Evolutionary conservation across 2,888 invertebrate species (phyloP).

Genomic region (Cryptops parisi): DNA sequence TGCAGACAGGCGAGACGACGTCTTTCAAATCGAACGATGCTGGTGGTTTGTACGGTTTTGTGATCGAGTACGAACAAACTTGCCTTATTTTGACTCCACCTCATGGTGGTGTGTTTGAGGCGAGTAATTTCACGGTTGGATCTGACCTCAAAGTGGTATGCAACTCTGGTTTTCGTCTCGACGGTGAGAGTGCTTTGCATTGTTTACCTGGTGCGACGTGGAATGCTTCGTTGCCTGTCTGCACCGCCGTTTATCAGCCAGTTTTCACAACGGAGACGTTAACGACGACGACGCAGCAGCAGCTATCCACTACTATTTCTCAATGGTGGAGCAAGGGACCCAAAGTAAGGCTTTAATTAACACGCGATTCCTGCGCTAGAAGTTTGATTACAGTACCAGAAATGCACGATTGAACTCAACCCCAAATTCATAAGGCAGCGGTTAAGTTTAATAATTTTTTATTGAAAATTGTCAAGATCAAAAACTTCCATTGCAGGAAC

Average conservation of each 20-base stretch:
- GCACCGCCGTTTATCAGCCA: neutral
- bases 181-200: neutral
- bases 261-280: neutral
- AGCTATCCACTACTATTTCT: too few relatives aligned
- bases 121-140: neutral
- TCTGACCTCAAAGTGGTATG: neutral
- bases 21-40: constrained; percentile 7
- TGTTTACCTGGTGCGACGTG: constrained; percentile 5
- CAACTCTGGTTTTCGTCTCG: neutral
- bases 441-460: too few relatives aligned
- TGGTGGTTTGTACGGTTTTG: neutral
- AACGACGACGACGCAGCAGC: too few relatives aligned
- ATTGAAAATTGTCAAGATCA: too few relatives aligned
- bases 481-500: too few relatives aligned
- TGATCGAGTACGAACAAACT: constrained; percentile 1
- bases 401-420: too few relatives aligned
- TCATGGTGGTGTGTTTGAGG: neutral
- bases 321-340: too few relatives aligned
- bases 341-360: too few relatives aligned
- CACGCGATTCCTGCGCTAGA: too few relatives aligned
- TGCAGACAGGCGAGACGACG: neutral
- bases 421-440: too few relatives aligned
- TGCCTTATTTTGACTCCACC: neutral
- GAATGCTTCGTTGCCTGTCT: neutral
- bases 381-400: too few relatives aligned